Base-by-base conservation (phyloP, 1,140 invertebrate species). In the Tetramorium parvispinum region DNA sequence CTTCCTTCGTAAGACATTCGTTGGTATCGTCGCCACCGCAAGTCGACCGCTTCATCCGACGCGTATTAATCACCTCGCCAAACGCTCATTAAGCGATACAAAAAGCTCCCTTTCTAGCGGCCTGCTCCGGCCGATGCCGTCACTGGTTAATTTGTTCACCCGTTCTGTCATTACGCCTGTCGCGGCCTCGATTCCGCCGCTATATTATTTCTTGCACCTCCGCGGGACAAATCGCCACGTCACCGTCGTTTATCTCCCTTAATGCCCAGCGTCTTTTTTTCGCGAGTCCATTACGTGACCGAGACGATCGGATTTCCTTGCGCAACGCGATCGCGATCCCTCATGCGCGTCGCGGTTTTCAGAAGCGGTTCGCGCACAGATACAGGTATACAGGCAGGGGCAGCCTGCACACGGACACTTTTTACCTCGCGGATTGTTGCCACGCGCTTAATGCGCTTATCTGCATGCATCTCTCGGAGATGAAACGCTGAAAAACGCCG, bases 241-340 rank as follows among this genome's bases (percentile, higher is more conserved):
- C 87, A 78, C 37, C 63, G 57, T 77, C 66, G 43, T 89, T 89
- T 81, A 75, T 89, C 82, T 76, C 82, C 61, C 55, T 83, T 85
- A 88, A 87, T 57, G 65, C 18, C 11, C 40, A 2, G 24, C 49
- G 24, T 1, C 21, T 66, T 79, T 37, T 37, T 24, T 37, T 63
- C 79, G 27, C 43, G 27, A n/a, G 51, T 70, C 75, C 71, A 73
- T 89, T 88, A 88, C 55, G 76, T 73, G 77, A 68, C 88, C 55
- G 76, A 83, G 65, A 87, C 87, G 88, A 87, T 89, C 78, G 85
- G 82, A 68, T 89, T 89, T 89, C 88, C 71, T 89, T 89, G 76
- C 76, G 85, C 57, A 89, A 89, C 43, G 51, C 59, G 59, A 49
- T 75, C 78, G 63, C 66, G 81, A 51, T 85, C 86, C 32, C 51